A percentile compares a stretch with the other conserved stretches of the same genome.
These are phyloP conservation scores for Pseudomyrmex flavicornis DNA, from an alignment of 1,140 invertebrate genomes.

Conservation along the genomic window DNA sequence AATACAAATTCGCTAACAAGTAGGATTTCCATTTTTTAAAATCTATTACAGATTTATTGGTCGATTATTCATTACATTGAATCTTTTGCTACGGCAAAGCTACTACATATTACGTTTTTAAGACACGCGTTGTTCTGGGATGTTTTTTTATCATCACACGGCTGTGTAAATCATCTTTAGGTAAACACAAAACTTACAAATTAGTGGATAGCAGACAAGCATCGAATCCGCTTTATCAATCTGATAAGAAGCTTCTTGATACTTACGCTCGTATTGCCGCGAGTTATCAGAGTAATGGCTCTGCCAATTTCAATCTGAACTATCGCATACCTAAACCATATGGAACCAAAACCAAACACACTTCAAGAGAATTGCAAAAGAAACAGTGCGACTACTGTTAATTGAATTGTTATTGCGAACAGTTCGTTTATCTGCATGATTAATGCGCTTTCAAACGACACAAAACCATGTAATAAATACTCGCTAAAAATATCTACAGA, in stretches of 20 bases:
- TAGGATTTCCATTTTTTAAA: conserved; percentile 14
- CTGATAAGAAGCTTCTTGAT: conserved; percentile 62
- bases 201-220: conserved; percentile 66
- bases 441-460: background rate
- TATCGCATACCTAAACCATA: conserved; percentile 50
- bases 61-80: background rate
- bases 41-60: background rate
- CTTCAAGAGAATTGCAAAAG: conserved; percentile 19
- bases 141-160: background rate
- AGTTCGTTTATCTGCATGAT: background rate
- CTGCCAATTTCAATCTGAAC: conserved; percentile 44
- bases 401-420: background rate
- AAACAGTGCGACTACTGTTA: background rate
- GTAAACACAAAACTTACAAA: conserved; percentile 14
- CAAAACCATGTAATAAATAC: background rate
- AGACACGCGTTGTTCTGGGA: background rate
- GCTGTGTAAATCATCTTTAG: conserved; percentile 25
- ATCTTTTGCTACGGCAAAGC: background rate
- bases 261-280: conserved; percentile 71
- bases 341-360: background rate
- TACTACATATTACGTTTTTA: no score
- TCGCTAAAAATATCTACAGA: background rate
- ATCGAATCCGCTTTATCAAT: conserved; percentile 45
- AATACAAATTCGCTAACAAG: conserved; percentile 15
- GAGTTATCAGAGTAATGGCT: conserved; percentile 10